Evolutionary conservation across 1,140 invertebrate genomes (phyloP).

Genomic region (Elymnias hypermnestra): DNA sequence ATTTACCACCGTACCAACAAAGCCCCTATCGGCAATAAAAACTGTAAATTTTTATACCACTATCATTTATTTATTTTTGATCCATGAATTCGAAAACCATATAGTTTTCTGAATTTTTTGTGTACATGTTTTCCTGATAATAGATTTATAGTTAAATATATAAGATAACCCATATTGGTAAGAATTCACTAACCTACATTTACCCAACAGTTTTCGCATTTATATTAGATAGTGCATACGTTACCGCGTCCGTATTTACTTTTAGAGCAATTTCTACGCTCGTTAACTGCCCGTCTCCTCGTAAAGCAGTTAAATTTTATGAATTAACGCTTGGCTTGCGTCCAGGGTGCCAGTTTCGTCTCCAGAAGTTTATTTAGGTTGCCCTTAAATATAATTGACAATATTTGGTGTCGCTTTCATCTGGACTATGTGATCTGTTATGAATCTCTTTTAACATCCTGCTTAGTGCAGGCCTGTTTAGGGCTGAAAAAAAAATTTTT

Average conservation of each 20-base stretch:
- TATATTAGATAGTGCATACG: background rate
- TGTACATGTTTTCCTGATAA: too few relatives aligned
- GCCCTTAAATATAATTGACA: conserved; percentile 59
- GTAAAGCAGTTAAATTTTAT: conserved; percentile 60
- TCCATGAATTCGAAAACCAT: too few relatives aligned
- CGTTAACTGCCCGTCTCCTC: conserved; percentile 44
- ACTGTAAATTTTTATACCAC: too few relatives aligned
- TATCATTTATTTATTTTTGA: too few relatives aligned
- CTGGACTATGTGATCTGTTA: conserved; percentile 9
- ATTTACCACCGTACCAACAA: too few relatives aligned
- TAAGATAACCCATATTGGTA: too few relatives aligned
- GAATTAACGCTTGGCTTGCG: conserved; percentile 57
- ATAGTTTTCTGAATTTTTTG: too few relatives aligned
- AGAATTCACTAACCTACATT: conserved; percentile 6
- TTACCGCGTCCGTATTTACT: conserved; percentile 31
- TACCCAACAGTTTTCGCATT: background rate
- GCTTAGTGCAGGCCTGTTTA: too few relatives aligned
- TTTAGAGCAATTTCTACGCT: conserved; percentile 44
- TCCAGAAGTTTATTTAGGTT: conserved; percentile 53
- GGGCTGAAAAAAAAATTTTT: background rate
- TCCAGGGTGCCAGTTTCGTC: conserved; percentile 44
- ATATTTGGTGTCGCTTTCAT: conserved; percentile 52
- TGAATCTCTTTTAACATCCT: too few relatives aligned
- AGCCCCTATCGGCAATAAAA: too few relatives aligned
- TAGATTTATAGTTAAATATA: too few relatives aligned